Base-by-base conservation (phyloP, 64 coral and sea anemone species). In the Anthopleura sola region DNA sequence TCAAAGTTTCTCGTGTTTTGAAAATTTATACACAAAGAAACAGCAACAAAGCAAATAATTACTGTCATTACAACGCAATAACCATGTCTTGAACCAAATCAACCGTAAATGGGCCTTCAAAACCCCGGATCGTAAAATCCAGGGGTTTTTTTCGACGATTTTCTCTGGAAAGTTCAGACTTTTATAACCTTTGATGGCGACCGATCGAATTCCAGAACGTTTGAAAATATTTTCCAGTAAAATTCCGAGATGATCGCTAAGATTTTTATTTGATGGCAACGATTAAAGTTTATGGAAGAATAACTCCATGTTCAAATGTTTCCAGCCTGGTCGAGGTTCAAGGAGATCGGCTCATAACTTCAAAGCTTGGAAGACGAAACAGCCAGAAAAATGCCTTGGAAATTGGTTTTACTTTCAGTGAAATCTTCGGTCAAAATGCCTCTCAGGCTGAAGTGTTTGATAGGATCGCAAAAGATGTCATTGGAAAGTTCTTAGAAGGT, bases 251-350 rank as follows among this genome's bases (percentile, higher is more conserved):
- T 48, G 39, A 44, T 44, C 24, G 16, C 36, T 37, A 21, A 4
- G 76, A 23, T 3, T 79, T 38, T 38, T 48, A 38, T 44, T 79
- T 79, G 76, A 83, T 83, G 82, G 83, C 89, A 3, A 91, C 82
- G 55, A 86, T 91, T 17, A 86, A 91, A 78, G 89, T 91, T 71
- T 91, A 81, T 82, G 89, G 66, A 49, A 51, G 89, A 38, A 50
- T 91, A 20, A 46, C 76, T 46, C 89, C 89, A 18, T 54, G 50
- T 57, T 44, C 37, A 44, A 57, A 56, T 55, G 23, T 49, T 10
- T 33, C 49, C 2, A 36, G 17, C 3, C 29, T 83, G 5, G 82
- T 60, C 23, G 37, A 60, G 6, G 17, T 83, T 9, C 9, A 83
- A 58, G 82, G 82, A 31, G 16, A 34, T 36, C 36, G 55, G 3